These are phyloP conservation scores for Meriones psammophilus DNA, from an alignment of 2,797 vertebrate genomes.

Conservation along the genomic window DNA sequence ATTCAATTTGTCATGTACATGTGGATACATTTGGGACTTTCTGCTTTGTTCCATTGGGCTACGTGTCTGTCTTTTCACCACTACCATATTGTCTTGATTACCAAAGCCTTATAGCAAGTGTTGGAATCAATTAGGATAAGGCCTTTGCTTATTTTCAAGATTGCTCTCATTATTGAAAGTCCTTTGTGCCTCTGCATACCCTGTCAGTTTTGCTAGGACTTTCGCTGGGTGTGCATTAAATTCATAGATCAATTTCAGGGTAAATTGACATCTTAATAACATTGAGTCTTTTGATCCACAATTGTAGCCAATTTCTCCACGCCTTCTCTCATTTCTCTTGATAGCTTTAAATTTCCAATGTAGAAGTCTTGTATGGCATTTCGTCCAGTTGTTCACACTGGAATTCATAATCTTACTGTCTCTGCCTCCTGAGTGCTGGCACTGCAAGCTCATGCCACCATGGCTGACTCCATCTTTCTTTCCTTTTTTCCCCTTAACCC, in stretches of 20 bases:
- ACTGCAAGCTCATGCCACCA: not conserved
- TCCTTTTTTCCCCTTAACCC: not conserved
- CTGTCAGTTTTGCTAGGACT: not conserved
- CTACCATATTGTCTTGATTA: constrained; percentile 39
- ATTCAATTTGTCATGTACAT: not conserved
- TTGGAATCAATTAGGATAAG: not conserved
- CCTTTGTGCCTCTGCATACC: not conserved
- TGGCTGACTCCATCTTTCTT: not conserved
- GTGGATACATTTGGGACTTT: not conserved
- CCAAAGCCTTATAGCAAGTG: not conserved
- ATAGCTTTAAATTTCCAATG: not conserved
- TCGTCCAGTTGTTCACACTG: not conserved
- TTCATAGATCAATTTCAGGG: not conserved
- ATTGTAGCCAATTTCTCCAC: not conserved
- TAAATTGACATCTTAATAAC: not conserved
- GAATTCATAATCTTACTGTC: not conserved
- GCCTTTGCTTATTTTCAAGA: not conserved
- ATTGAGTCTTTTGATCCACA: not conserved
- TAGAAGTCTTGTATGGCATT: not conserved
- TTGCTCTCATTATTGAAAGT: not conserved
- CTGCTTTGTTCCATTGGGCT: not conserved
- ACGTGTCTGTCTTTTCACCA: not conserved
- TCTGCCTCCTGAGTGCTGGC: not conserved
- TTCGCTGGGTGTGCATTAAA: not conserved
- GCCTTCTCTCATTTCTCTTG: not conserved